These are phyloP conservation scores for Yponomeuta sedellus DNA, from an alignment of 2,888 invertebrate species.

Conservation along the genomic window DNA sequence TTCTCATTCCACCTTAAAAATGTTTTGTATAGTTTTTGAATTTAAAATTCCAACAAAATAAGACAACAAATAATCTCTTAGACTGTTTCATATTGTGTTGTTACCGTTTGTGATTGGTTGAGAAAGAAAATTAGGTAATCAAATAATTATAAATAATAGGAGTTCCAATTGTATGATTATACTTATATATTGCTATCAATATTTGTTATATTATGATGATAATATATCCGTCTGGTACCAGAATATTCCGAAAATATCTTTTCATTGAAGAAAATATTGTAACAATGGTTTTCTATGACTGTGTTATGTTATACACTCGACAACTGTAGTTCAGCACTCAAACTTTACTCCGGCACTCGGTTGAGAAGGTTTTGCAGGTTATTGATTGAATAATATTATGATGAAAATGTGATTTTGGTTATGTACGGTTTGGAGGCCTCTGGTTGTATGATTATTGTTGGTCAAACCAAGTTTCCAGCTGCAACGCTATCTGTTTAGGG, in stretches of 20 bases:
- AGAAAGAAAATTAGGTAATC: constrained; percentile 53
- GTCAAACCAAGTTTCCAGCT: background rate
- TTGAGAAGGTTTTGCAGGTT: constrained; percentile 14
- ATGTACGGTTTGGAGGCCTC: background rate
- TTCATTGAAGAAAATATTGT: constrained; percentile 33
- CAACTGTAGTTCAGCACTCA: background rate
- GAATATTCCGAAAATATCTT: constrained; percentile 29
- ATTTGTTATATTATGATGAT: constrained; percentile 17
- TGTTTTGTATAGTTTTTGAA: constrained; percentile 21
- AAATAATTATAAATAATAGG: constrained; percentile 71
- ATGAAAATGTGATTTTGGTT: background rate
- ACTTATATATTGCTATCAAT: constrained; percentile 62
- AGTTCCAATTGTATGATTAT: constrained; percentile 75
- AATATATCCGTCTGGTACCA: constrained; percentile 17
- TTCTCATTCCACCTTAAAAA: constrained; percentile 20
- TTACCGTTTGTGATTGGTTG: constrained; percentile 73
- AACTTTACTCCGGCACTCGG: background rate
- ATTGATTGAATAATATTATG: background rate
- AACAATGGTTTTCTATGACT: background rate
- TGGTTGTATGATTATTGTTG: background rate
- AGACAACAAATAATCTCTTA: constrained; percentile 39
- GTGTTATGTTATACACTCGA: background rate
- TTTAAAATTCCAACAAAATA: constrained; percentile 13
- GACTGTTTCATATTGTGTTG: constrained; percentile 59
- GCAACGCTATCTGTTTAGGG: background rate